Evolutionary conservation across 1,140 invertebrate species (phyloP), one percentile per base, ranked within the genome.

Genomic region (Caenorhabditis remanei): DNA sequence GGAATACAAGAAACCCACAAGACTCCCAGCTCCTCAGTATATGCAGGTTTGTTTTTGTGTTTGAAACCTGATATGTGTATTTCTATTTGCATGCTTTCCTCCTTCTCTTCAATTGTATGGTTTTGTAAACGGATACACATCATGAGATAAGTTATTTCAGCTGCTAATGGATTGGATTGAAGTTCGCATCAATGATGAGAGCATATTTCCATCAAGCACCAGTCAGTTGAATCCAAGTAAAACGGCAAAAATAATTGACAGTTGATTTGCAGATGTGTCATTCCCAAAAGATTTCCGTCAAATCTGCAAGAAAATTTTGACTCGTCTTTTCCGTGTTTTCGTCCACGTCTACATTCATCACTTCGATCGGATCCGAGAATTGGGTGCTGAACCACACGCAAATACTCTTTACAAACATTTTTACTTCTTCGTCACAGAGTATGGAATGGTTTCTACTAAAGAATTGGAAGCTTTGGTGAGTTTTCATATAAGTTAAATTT

Each of bases 301-400:
- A 50, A 93, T 96, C 4, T 96, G 96, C 91, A 95, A 96, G 91
- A 98, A 98, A 93, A 97, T 98, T 88, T 93, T 98, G 65, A 97
- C 96, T 0, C 94, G 97, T 85, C 93, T 98, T n/a, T 98, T 97
- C 93, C 94, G 97, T 90, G 96, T 98, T 2, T 98, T 98, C 94
- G 97, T 98, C 1, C 97, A 98, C 93, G 96, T 98, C n/a, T 98
- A 98, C 92, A 97, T 98, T 89, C 97, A 98, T 93, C 97, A 98
- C 93, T 98, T 98, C 94, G 96, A 98, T 93, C 94, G 96, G 91
- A 95, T 98, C 88, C 95, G 96, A 48, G 94, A 95, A 41, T 96
- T 97, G 90, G 96, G 96, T 92, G 96, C 96, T 55, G 97, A 98
- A 93, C 96, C 97, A 43, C 97, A 98, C 92, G 96, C 98, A 0